A percentile compares a stretch with the other conserved stretches of the same genome.
Conservation (phyloP, 2,113 vertebrate genomes). For the Phalacrocorax aristotelis region DNA sequence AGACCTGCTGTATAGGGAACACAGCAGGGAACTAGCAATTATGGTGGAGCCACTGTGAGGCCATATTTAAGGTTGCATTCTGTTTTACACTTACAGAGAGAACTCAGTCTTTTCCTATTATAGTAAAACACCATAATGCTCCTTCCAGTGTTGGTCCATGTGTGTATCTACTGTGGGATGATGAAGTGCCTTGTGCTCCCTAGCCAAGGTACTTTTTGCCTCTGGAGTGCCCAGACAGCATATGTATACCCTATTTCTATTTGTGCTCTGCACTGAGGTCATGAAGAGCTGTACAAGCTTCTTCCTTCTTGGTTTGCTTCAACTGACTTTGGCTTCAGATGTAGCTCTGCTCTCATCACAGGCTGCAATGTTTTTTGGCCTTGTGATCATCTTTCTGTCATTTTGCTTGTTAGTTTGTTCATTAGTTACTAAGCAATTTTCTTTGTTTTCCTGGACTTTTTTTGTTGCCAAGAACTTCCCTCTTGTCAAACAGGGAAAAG, state of each 20-base stretch:
- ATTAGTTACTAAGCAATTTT: constrained; percentile 70
- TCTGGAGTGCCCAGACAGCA: background rate
- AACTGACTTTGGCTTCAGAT: constrained; percentile 48
- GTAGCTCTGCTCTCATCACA: constrained; percentile 46
- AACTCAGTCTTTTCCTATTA: background rate
- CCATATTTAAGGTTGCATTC: constrained; percentile 54
- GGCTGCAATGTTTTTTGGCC: constrained; percentile 56
- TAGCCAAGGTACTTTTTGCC: background rate
- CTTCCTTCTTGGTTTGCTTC: constrained; percentile 37
- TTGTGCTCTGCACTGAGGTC: background rate
- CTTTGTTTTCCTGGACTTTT: constrained; percentile 55
- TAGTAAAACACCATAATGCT: background rate
- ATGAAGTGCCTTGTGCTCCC: background rate
- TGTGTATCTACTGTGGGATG: background rate
- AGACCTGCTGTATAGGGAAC: constrained; percentile 54
- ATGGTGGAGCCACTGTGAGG: constrained; percentile 64
- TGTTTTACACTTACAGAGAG: constrained; percentile 25
- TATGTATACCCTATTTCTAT: background rate
- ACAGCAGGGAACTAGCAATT: constrained; percentile 61
- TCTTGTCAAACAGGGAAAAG: constrained; percentile 40
- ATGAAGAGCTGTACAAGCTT: background rate
- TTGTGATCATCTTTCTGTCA: constrained; percentile 50
- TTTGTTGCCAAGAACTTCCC: constrained; percentile 60
- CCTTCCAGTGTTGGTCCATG: background rate
- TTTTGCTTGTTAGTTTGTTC: constrained; percentile 64